A percentile compares a stretch with the other conserved stretches of the same genome.
Conservation (phyloP, 2,113 vertebrate genomes). For the Sceloporus tristichus region DNA sequence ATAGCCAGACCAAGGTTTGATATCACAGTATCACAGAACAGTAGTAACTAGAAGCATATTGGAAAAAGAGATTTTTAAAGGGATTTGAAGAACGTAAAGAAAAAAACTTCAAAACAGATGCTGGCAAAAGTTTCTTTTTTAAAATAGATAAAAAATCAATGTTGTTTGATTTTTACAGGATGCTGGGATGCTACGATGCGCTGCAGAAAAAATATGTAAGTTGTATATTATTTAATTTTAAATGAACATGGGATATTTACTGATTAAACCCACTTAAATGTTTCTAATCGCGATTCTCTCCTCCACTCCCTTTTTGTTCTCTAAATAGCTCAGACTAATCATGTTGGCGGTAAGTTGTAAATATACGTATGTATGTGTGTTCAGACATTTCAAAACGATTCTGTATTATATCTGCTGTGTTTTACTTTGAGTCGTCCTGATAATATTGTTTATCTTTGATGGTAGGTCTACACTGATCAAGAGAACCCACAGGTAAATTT, state of each 20-base stretch:
- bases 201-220: conserved; percentile 96
- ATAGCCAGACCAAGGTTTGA: background rate
- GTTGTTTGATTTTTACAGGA: conserved; percentile 79
- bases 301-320: conserved; percentile 60
- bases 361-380: conserved; percentile 21
- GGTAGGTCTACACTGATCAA: conserved; percentile 89
- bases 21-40: no score
- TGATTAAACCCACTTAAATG: background rate
- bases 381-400: background rate
- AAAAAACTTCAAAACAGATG: background rate
- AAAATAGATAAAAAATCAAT: background rate
- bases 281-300: conserved; percentile 40
- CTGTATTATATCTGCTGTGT: fast-evolving
- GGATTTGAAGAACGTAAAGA: background rate
- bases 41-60: no score
- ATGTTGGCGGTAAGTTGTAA: conserved; percentile 90
- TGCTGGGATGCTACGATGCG: conserved; percentile 95
- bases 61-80: no score
- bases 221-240: conserved; percentile 53
- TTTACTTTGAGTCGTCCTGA: conserved; percentile 27
- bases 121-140: background rate
- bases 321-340: conserved; percentile 87
- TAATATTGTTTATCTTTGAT: conserved; percentile 58
- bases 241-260: background rate
- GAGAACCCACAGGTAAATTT: conserved; percentile 87